Evolutionary conservation across 2,797 vertebrate genomes (phyloP), one percentile per base, ranked within the genome.

Genomic region (Nannoperca obscura): DNA sequence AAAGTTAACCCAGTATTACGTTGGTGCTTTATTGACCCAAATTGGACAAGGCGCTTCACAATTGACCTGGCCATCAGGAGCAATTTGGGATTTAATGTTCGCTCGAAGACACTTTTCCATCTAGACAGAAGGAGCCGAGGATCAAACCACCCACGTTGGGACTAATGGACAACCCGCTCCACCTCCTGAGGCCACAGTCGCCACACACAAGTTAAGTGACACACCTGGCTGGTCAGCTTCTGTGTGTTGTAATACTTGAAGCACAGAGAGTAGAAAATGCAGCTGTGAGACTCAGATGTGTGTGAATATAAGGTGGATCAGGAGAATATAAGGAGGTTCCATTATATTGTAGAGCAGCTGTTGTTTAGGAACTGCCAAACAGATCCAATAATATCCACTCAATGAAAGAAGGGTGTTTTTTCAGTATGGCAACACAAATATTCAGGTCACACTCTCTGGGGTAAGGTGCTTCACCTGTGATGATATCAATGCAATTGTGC

Each of bases 221-320:
- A 32, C 71, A 73, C 71, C 60, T 44, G 60, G 71, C 49, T 11
- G 14, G 19, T 62, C 50, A 55, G 49, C 24, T 19, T 58, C 34
- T 47, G 32, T 47, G 27, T 44, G 27, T 15, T 19, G 10, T n/a
- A 5, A 27, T 19, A 11, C 32, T 14, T 61, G 27, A 50, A 8
- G 59, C 36, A 24, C 22, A 32, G 38, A 19, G 4, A 52, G 20
- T 7, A 36, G 12, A 22, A 57, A 61, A 27, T n/a, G 47, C 19
- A 24, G 44, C 61, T 20, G 27, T 5, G 11, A n/a, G 40, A 20
- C 13, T 14, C 14, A 40, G 42, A 7, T 22, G 13, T 10, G 7
- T 61, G 22, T 44, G n/a, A 22, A 44, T 24, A 15, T 38, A 27
- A 27, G 24, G 24, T 27, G 24, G 24, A 27, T 27, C 24, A 27